These are phyloP conservation scores for Alitta virens DNA, from an alignment of 2,888 invertebrate genomes.

Conservation along the genomic window DNA sequence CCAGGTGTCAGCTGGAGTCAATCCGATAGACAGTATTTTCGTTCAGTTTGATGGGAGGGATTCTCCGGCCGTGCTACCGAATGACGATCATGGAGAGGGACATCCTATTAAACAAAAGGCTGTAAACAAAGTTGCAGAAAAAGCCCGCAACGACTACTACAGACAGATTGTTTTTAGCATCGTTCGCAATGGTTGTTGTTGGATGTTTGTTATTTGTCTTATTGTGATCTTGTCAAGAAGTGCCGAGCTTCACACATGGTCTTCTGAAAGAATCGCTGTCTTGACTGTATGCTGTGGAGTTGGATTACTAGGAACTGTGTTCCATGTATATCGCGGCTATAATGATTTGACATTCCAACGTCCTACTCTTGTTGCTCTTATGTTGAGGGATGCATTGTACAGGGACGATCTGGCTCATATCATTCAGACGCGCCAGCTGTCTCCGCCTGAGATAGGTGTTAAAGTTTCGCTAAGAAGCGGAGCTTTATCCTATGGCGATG, in stretches of 20 bases:
- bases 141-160: not conserved
- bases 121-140: not conserved
- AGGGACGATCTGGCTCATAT: slow-evolving; percentile 10
- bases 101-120: not conserved
- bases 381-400: slow-evolving; percentile 11
- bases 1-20: not conserved
- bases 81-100: not conserved
- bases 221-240: slow-evolving; percentile 5
- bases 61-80: not conserved
- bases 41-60: not conserved
- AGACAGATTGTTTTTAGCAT: not conserved
- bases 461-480: slow-evolving; percentile 10
- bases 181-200: not conserved
- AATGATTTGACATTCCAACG: slow-evolving; percentile 11
- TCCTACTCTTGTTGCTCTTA: slow-evolving; percentile 5
- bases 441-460: slow-evolving; percentile 10
- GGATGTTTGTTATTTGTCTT: slow-evolving; percentile 1
- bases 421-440: slow-evolving; percentile 14
- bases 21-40: not conserved
- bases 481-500: slow-evolving; percentile 5
- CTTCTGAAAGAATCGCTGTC: slow-evolving; percentile 3
- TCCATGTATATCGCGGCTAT: slow-evolving; percentile 12
- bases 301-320: slow-evolving; percentile 7
- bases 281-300: slow-evolving; percentile 5
- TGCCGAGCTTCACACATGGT: not conserved